Base-by-base conservation (phyloP, 1,140 invertebrate species). In the Cydia splendana region DNA sequence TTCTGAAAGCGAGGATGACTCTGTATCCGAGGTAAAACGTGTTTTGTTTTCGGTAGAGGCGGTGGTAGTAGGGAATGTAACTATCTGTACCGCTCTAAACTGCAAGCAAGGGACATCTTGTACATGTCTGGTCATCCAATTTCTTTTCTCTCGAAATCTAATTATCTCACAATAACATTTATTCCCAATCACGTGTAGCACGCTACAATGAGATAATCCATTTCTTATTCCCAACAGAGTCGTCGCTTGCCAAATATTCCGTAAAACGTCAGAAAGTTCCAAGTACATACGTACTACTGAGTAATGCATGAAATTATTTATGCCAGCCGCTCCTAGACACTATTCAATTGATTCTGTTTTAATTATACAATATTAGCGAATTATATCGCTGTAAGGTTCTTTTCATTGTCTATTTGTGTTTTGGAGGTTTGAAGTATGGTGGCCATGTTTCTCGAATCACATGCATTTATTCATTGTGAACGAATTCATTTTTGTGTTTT, bases 1-100 rank as follows among this genome's bases (percentile, higher is more conserved):
- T 92, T 98, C 97, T 82, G 97, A 97, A 94, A 98, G 97, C 92
- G 97, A 98, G 92, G 97, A 98, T 93, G 97, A 98, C 92, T 97
- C 97, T 94, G 97, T 97, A 91, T 98, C 97, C 85, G 97, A 98
- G 96, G 97, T 98, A 96, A 93, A 93, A 93, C 90, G 90, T 91
- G 89, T 92, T 93, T 93, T 93, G 91, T 92, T 93, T 93, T 91
- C 87, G 85, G 85, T 80, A 90, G 92, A 93, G 92, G 90, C 90
- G 91, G 91, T 93, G 90, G 91, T 90, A 93, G 86, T 87, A 90
- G 88, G 86, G 87, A 92, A 91, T 93, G 88, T 92, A 90, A 93
- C 89, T 90, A 91, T 93, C 89, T 90, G 89, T 93, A 93, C 89
- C 90, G 91, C 91, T 85, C 84, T 89, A 93, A 91, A 92, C 57